Evolutionary conservation across 1,140 invertebrate genomes (phyloP).

Genomic region (Tetragnatha versicolor): DNA sequence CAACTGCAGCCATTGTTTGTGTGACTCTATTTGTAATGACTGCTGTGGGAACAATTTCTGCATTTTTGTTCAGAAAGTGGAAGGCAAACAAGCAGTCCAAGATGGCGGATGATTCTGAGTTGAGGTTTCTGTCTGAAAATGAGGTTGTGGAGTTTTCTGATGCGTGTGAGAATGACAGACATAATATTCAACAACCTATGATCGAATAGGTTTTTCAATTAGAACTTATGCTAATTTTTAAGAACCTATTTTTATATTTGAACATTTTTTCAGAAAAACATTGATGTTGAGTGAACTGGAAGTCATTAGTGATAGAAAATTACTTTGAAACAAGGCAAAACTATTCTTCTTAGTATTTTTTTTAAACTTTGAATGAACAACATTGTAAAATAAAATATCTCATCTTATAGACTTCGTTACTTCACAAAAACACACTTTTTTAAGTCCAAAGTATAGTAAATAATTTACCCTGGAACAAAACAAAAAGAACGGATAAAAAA

Average conservation of each 20-base stretch:
- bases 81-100: slow-evolving; percentile 32
- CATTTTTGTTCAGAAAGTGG: not conserved
- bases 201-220: not conserved
- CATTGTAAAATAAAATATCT: no score
- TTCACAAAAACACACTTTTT: no score
- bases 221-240: not conserved
- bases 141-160: slow-evolving; percentile 50
- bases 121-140: slow-evolving; percentile 54
- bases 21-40: slow-evolving; percentile 2
- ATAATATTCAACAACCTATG: not conserved
- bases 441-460: no score
- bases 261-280: not conserved
- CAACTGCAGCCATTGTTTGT: slow-evolving; percentile 1
- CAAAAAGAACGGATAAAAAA: no score
- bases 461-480: no score
- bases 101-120: slow-evolving; percentile 56
- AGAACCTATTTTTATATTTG: no score
- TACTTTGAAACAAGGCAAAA: no score
- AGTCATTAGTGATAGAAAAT: no score
- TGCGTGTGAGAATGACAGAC: not conserved
- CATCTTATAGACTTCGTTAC: no score
- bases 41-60: not conserved
- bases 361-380: no score
- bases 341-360: no score
- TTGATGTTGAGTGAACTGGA: no score